Evolutionary conservation across 2,797 vertebrate species (phyloP), one percentile per base, ranked within the genome.

Genomic region (Sciurus vulgaris): DNA sequence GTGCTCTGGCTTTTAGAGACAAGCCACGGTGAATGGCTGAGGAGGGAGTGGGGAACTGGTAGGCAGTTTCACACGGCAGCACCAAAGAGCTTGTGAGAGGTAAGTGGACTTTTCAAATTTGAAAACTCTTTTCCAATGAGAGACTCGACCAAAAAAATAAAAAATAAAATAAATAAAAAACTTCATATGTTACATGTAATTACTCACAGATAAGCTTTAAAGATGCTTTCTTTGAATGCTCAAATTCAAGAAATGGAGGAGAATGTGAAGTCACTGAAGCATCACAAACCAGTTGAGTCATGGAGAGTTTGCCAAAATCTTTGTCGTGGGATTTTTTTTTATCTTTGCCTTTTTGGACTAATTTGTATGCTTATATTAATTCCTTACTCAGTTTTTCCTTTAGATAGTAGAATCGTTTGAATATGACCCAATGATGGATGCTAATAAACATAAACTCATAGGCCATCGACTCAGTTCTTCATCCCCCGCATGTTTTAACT

Each of bases 191-290:
- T 78, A 70, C 5, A 67, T 38, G 13, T 85, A 92, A 81, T 61
- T 92, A 84, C 51, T 95, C 81, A 65, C 22, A 56, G 81, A 87
- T 72, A 76, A 94, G 35, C 30, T 38, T 63, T 44, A 24, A 81
- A 86, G 61, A 93, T 44, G 63, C 49, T 85, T 73, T 73, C 92
- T 94, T 44, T 65, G 51, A 94, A 78, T 10, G 38, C 38, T 74
- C 20, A 86, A 84, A 82, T 73, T 70, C 22, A 69, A 89, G 33
- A 91, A 93, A 84, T 30, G 15, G 49, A 77, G 70, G 63, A 77
- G 7, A 92, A 74, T 65, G 11, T 41, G n/a, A 74, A 96, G 15
- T 83, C 65, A 56, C 2, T 38, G 70, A 59, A 51, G 69, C 49
- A 11, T 91, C 33, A 77, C 85, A 78, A 92, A 70, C 65, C 44